Evolutionary conservation across 2,113 vertebrate species (phyloP).

Genomic region (Neolamprologus modestus): DNA sequence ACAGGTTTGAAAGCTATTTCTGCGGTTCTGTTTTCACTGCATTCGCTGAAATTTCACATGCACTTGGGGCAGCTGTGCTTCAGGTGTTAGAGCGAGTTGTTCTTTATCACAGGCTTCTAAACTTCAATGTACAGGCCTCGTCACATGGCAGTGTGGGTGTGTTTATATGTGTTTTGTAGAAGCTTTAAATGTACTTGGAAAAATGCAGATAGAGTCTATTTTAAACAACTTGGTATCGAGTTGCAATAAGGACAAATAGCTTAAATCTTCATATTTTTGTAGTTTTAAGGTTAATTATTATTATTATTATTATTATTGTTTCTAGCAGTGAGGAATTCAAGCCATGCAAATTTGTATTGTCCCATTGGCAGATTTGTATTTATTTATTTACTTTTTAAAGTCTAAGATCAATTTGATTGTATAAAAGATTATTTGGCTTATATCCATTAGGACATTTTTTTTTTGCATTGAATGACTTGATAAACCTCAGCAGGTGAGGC

Average conservation of each 20-base stretch:
- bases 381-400: neutral
- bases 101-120: neutral
- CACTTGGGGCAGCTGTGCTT: neutral
- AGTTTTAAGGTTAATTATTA: neutral
- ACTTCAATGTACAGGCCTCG: neutral
- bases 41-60: neutral
- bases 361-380: neutral
- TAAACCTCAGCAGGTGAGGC: neutral
- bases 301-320: neutral
- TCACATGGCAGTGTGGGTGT: neutral
- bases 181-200: neutral
- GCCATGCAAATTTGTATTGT: fast-evolving
- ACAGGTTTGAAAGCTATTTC: neutral
- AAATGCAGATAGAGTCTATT: neutral
- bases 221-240: neutral
- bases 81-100: neutral
- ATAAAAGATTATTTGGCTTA: neutral
- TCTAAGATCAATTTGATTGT: neutral
- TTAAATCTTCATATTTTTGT: neutral
- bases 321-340: neutral
- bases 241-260: neutral
- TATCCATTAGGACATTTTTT: neutral
- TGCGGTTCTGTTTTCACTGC: neutral
- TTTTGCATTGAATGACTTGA: neutral
- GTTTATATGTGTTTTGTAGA: neutral